A percentile compares a stretch with the other conserved stretches of the same genome.
Evolutionary conservation across 2,797 vertebrate species (phyloP).

Genomic region (Notolepis coatsorum): DNA sequence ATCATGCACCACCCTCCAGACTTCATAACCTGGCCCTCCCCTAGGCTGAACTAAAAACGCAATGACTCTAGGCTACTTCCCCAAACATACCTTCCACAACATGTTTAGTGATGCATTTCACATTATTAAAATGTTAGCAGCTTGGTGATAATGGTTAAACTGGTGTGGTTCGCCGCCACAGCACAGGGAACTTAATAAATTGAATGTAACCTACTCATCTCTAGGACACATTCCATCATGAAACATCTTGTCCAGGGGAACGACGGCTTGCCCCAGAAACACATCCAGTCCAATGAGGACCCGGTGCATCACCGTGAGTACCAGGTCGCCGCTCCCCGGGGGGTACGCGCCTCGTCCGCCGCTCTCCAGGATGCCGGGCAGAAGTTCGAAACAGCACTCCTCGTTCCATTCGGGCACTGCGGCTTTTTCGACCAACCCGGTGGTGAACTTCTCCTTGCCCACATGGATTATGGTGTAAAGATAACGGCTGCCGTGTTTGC

Average conservation of each 20-base stretch:
- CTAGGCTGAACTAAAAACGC: no score
- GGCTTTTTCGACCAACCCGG: slow-evolving; percentile 91
- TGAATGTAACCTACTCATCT: slow-evolving; percentile 86
- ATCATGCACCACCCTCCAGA: no score
- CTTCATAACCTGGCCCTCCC: no score
- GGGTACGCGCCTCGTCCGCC: slow-evolving; percentile 75
- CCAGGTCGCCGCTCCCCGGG: slow-evolving; percentile 83
- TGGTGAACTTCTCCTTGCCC: slow-evolving; percentile 94
- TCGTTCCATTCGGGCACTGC: slow-evolving; percentile 90
- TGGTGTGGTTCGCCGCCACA: no score
- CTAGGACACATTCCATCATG: slow-evolving; percentile 83
- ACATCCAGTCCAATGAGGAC: slow-evolving; percentile 94
- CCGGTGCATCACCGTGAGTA: slow-evolving; percentile 93
- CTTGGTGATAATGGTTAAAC: no score
- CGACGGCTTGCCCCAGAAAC: slow-evolving; percentile 89
- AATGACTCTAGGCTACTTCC: no score
- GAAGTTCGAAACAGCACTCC: slow-evolving; percentile 92
- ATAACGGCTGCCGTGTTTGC: slow-evolving; percentile 92
- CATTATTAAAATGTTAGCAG: no score
- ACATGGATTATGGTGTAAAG: slow-evolving; percentile 94
- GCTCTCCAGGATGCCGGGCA: slow-evolving; percentile 86
- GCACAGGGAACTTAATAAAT: background rate
- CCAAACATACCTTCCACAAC: no score
- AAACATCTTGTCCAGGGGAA: slow-evolving; percentile 86
- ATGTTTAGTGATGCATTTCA: background rate